Conservation (phyloP, 2,888 invertebrate genomes). For the Nomada ferruginata region DNA sequence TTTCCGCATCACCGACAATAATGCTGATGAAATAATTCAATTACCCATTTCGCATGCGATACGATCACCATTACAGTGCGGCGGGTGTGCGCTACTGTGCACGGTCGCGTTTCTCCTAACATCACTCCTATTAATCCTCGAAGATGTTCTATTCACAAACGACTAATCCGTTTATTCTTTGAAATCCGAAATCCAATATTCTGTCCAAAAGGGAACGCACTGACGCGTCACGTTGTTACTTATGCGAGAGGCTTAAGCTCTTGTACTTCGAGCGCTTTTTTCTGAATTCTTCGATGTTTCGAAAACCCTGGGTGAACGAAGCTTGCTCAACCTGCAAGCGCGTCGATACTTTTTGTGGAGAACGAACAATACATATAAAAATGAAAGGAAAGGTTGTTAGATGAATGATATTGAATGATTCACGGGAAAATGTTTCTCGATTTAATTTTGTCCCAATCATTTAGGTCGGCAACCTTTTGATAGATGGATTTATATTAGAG, state of each 20-base stretch:
- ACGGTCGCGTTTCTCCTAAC: slow-evolving; percentile 17
- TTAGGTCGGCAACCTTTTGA: too few relatives aligned
- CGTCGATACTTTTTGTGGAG: background rate
- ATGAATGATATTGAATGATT: too few relatives aligned
- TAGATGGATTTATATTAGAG: background rate
- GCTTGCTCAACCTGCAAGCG: background rate
- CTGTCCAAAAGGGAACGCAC: slow-evolving; percentile 31
- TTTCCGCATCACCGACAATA: slow-evolving; percentile 52
- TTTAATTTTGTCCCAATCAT: too few relatives aligned
- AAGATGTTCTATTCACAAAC: slow-evolving; percentile 55
- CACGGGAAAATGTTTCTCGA: too few relatives aligned
- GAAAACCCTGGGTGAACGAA: background rate
- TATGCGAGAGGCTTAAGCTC: slow-evolving; percentile 25
- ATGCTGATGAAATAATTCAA: slow-evolving; percentile 59
- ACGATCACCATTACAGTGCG: slow-evolving; percentile 15
- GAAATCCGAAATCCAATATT: slow-evolving; percentile 54
- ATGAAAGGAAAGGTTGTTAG: too few relatives aligned
- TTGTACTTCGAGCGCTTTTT: background rate
- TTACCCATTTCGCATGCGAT: slow-evolving; percentile 43
- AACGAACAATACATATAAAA: background rate
- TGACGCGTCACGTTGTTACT: slow-evolving; percentile 34
- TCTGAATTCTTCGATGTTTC: background rate
- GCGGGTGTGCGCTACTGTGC: background rate
- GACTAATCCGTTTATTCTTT: slow-evolving; percentile 53
- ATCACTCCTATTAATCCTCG: slow-evolving; percentile 46